Percentiles rank a stretch among this genome's conserved stretches.
Conservation (phyloP, 1,140 invertebrate species). For the Drosophila sucinea region DNA sequence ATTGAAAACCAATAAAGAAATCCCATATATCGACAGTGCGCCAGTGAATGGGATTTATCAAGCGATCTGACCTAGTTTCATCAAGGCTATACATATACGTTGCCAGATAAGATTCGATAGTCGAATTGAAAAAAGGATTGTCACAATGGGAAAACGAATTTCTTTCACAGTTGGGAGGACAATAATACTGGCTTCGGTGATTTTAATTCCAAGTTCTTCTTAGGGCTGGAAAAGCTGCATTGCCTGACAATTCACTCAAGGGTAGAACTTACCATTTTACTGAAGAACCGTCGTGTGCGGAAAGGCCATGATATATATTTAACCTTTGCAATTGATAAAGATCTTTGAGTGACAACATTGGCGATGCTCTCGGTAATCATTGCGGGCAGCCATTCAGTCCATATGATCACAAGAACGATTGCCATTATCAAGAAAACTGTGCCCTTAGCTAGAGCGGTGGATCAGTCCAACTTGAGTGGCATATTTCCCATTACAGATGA, state of each 20-base stretch:
- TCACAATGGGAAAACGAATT: not conserved
- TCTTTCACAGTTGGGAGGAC: not conserved
- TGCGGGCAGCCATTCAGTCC: not conserved
- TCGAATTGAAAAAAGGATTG: not conserved
- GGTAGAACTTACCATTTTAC: not conserved
- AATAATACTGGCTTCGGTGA: constrained; percentile 4
- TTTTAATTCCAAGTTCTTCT: not conserved
- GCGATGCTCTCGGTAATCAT: not conserved
- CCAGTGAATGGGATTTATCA: not conserved
- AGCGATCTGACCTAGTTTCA: not conserved
- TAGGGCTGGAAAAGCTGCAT: constrained; percentile 11
- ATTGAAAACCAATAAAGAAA: not conserved
- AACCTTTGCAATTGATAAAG: not conserved
- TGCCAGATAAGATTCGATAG: not conserved
- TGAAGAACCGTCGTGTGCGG: not conserved
- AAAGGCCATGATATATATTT: not conserved
- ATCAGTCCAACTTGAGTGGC: constrained; percentile 1
- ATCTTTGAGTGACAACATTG: not conserved
- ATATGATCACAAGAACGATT: constrained; percentile 16
- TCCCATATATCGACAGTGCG: not conserved
- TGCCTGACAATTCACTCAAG: not conserved
- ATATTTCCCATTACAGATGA: not conserved
- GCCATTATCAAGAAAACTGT: not conserved
- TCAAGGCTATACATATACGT: not conserved
- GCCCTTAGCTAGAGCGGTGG: not conserved